Base-by-base conservation (phyloP, 2,113 vertebrate genomes). In the Esox niger region DNA sequence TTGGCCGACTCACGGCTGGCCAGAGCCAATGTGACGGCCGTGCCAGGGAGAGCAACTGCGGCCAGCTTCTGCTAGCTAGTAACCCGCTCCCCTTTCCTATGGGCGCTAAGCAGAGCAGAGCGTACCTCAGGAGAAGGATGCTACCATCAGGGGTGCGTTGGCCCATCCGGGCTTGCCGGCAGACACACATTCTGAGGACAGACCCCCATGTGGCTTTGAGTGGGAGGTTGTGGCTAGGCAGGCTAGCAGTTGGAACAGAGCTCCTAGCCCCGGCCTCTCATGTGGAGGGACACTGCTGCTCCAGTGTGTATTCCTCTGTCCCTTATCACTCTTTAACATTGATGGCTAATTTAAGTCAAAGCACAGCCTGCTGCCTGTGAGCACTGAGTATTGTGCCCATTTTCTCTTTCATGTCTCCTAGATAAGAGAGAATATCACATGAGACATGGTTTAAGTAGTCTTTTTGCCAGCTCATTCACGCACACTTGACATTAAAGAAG, bases 21-120 rank as follows among this genome's bases (percentile, higher is more conserved):
- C 59, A 0, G 71, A 66, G 84, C 87, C 86, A 85, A 81, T 60
- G 29, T 47, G 8, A 4, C 1, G 67, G 77, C 61, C 38, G 8
- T 83, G 87, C 87, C 86, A 86, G 70, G 80, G 74, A 38, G 62
- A 84, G 87, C 82, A 73, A 82, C 82, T 78, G 79, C 72, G 78
- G 21, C 25, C 55, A 29, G 55, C 21, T 57, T 57, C 55, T 17
- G 55, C 55, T 56, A 56, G 54, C 10, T 21, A 21, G 6, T 21
- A 6, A 8, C 55, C 15, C 25, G 6, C 80, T 73, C 75, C 63
- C 74, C 65, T 73, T 77, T 62, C 73, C 66, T 49, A 11, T 6
- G 71, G 59, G 75, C 75, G 73, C 73, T 69, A 58, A 62, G 71
- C 57, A 31, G 79, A 80, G n/a, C n/a, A n/a, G n/a, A 62, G 71